These are phyloP conservation scores for Puma concolor DNA, from an alignment of 2,113 vertebrate species.

Conservation along the genomic window DNA sequence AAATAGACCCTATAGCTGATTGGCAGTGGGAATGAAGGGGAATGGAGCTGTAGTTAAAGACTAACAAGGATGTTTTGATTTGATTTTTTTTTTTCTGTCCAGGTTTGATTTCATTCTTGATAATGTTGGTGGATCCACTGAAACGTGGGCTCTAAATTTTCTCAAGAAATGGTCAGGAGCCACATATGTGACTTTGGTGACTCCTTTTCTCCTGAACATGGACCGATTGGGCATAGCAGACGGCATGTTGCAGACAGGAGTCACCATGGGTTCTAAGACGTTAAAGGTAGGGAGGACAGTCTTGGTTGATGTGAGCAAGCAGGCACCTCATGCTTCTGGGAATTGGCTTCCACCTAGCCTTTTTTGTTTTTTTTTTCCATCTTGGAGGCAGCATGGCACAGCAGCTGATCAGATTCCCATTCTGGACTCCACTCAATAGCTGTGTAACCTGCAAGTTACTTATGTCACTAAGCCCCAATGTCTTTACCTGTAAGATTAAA, in stretches of 20 bases:
- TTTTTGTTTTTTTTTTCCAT: not conserved
- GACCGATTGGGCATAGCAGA: constrained; percentile 95
- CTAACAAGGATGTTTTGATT: not conserved
- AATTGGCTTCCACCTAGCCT: not conserved
- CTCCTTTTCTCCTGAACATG: constrained; percentile 95
- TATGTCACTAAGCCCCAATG: not conserved
- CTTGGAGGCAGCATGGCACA: not conserved
- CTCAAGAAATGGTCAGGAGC: constrained; percentile 97
- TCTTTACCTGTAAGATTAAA: not conserved
- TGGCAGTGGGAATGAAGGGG: not conserved
- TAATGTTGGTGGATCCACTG: constrained; percentile 94
- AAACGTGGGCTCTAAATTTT: constrained; percentile 91
- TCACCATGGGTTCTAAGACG: constrained; percentile 91
- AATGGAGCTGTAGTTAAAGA: not conserved
- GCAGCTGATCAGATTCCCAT: not conserved
- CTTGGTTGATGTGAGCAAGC: not conserved
- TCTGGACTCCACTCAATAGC: not conserved
- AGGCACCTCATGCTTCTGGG: not conserved
- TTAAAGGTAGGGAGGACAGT: constrained; percentile 89
- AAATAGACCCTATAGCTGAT: not conserved
- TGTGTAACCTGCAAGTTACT: not conserved
- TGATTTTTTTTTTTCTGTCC: constrained; percentile 60
- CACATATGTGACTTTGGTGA: constrained; percentile 95
- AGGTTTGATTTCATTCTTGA: constrained; percentile 96
- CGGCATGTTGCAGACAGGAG: constrained; percentile 93